Percentiles rank a stretch among this genome's conserved stretches.
Evolutionary conservation across 1,140 invertebrate species (phyloP).

Genomic region (Dysdera silvatica): DNA sequence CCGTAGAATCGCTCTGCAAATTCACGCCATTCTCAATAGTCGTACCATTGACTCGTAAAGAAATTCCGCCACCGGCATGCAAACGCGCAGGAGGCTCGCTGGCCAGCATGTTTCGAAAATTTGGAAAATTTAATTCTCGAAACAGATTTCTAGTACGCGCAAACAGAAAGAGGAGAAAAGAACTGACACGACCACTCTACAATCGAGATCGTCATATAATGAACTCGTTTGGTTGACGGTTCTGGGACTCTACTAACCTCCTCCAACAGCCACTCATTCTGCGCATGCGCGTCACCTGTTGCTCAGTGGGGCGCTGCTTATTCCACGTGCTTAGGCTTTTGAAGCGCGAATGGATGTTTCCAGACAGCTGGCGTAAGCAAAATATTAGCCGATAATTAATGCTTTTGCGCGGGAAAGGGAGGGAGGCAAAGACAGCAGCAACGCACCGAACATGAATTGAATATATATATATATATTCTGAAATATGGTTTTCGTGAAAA

Average conservation of each 20-base stretch:
- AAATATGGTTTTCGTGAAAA: no score
- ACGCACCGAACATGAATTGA: no score
- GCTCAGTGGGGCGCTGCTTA: conserved; percentile 8
- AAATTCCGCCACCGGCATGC: conserved; percentile 19
- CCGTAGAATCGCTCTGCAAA: not conserved
- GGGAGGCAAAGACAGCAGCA: no score
- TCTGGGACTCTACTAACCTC: conserved; percentile 16
- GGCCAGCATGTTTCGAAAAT: conserved; percentile 11
- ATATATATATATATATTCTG: no score
- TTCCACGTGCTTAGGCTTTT: no score
- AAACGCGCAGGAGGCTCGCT: conserved; percentile 23
- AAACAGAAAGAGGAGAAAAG: not conserved
- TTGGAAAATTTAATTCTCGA: not conserved
- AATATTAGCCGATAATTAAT: no score
- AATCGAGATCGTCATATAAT: conserved; percentile 1
- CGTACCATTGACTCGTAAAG: conserved; percentile 23
- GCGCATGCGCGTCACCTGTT: conserved; percentile 12
- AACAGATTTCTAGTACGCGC: not conserved
- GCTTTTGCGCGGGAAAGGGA: no score
- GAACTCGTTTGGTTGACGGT: conserved; percentile 7
- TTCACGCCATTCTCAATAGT: not conserved
- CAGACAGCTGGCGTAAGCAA: no score
- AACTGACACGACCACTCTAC: not conserved
- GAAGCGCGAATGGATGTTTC: no score
- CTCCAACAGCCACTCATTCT: not conserved